These are phyloP conservation scores for Mus caroli DNA, from an alignment of 2,797 vertebrate species.

Conservation along the genomic window DNA sequence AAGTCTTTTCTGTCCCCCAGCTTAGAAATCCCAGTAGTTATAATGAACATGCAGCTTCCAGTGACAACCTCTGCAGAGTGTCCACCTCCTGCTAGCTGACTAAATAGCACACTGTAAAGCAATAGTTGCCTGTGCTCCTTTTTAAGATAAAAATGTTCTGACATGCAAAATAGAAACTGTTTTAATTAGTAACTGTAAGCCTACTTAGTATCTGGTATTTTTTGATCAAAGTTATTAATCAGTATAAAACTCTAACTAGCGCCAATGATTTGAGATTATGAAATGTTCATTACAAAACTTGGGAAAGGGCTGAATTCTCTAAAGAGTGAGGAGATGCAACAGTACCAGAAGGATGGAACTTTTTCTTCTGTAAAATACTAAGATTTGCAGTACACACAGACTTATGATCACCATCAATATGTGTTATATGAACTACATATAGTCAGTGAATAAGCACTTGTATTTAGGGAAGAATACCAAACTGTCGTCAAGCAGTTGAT, in stretches of 20 bases:
- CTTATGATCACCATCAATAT: slow-evolving; percentile 2
- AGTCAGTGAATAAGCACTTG: slow-evolving; percentile 36
- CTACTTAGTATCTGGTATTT: slow-evolving; percentile 10
- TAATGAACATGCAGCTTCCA: background rate
- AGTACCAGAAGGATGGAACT: background rate
- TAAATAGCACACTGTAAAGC: slow-evolving; percentile 2
- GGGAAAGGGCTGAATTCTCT: slow-evolving; percentile 48
- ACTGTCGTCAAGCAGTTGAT: slow-evolving; percentile 36
- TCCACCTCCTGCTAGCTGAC: background rate
- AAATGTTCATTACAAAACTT: slow-evolving; percentile 63
- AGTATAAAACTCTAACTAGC: slow-evolving; percentile 44
- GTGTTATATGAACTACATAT: background rate
- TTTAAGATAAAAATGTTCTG: slow-evolving; percentile 51
- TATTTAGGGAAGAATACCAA: slow-evolving; percentile 31
- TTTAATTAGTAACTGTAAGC: slow-evolving; percentile 53
- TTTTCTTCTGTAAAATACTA: slow-evolving; percentile 36
- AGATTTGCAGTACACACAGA: slow-evolving; percentile 16
- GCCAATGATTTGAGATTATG: slow-evolving; percentile 46
- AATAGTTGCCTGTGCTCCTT: background rate
- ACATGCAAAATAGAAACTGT: slow-evolving; percentile 55
- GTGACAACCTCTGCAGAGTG: slow-evolving; percentile 53
- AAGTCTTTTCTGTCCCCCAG: background rate
- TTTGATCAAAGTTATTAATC: slow-evolving; percentile 65
- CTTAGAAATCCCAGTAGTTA: slow-evolving; percentile 49
- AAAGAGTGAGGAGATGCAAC: slow-evolving; percentile 59